A percentile compares a stretch with the other conserved stretches of the same genome.
Conservation (phyloP, 2,888 invertebrate species). For the Ethmia dodecea region DNA sequence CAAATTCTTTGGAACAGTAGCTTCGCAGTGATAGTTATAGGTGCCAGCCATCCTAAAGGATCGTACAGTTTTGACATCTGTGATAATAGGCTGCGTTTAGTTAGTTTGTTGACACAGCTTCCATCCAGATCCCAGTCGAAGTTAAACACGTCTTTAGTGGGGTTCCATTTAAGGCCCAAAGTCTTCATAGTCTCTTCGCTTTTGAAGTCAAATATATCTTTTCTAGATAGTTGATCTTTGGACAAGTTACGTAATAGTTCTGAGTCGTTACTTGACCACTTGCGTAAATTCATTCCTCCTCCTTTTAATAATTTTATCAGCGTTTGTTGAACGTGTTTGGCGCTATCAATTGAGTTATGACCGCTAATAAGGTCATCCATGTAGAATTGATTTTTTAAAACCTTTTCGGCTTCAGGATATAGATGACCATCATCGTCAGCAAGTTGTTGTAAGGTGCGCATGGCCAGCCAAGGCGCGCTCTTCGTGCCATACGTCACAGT, state of each 20-base stretch:
- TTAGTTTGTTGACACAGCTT: background rate
- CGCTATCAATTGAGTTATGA: constrained; percentile 1
- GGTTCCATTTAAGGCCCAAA: constrained; percentile 16
- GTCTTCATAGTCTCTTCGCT: constrained; percentile 4
- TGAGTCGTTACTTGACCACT: constrained; percentile 9
- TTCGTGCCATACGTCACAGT: constrained; percentile 10
- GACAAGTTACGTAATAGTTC: constrained; percentile 2
- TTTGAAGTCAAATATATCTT: constrained; percentile 4
- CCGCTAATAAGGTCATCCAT: constrained; percentile 5
- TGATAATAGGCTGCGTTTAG: constrained; percentile 15
- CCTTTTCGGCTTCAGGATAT: constrained; percentile 3
- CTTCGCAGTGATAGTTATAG: constrained; percentile 7
- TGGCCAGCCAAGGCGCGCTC: constrained; percentile 5
- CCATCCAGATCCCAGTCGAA: constrained; percentile 11
- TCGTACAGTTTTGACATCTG: constrained; percentile 7
- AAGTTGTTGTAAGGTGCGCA: constrained; percentile 8
- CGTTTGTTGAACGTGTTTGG: constrained; percentile 1
- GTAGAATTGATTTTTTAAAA: constrained; percentile 1
- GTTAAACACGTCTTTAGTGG: constrained; percentile 7
- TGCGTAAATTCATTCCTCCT: constrained; percentile 12
- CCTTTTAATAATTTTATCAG: constrained; percentile 3
- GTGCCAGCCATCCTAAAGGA: constrained; percentile 9
- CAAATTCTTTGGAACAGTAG: constrained; percentile 17
- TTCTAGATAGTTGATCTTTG: constrained; percentile 5
- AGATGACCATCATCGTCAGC: constrained; percentile 4